Evolutionary conservation across 2,888 invertebrate species (phyloP), one percentile per base, ranked within the genome.

Genomic region (Andrena praecox): DNA sequence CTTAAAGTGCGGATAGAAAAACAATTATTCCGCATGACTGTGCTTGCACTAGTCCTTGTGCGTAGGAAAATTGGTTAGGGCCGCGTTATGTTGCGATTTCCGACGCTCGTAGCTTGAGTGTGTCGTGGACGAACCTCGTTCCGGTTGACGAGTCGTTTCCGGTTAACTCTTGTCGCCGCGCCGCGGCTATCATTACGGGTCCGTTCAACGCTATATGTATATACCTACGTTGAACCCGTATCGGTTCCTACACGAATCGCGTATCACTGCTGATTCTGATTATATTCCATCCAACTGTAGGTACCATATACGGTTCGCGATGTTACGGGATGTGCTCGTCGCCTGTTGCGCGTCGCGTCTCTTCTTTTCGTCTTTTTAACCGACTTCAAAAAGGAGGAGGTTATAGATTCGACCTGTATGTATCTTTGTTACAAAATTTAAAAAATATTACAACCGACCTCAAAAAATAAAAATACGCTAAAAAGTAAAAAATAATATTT

Each of bases 81-180:
- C 12, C 10, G 10, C 50, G n/a, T 35, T 77, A 62, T 64, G 74
- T 77, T 66, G 60, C 66, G 67, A 67, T 56, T 77, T 68, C 59
- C 66, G 67, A 67, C 52, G 67, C 52, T 54, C 62, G 75, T 29
- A 68, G 71, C 56, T 69, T 59, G 77, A 85, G 69, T 77, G 85
- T 68, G 74, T 88, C 85, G 88, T 84, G 90, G 90, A 88, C 89
- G 90, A 89, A 81, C 74, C 75, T 84, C 85, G 91, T 91, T 91
- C 91, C 91, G 91, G 90, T 89, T 77, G 90, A 83, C 86, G 87
- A 82, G 77, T 75, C 82, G 87, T 84, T 91, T 91, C 91, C 91
- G 88, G 89, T 88, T 84, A 76, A 82, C 67, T 71, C 75, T 86
- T 67, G 84, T 82, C 80, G 50, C 81, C 52, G n/a, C 54, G 72